Base-by-base conservation (phyloP, 1,140 invertebrate genomes). In the Heliconius hewitsoni region DNA sequence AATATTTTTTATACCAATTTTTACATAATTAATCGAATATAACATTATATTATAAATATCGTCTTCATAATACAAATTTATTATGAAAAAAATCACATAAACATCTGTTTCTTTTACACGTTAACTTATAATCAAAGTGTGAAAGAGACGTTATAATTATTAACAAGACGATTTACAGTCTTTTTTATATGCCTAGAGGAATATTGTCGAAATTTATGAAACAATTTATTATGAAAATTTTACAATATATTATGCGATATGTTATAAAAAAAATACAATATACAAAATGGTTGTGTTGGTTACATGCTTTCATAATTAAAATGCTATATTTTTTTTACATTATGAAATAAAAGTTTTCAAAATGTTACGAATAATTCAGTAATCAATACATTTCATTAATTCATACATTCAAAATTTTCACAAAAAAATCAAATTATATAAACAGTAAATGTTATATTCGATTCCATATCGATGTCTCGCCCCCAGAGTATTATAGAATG, bases 401-500 rank as follows among this genome's bases (percentile, higher is more conserved):
- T 46, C 42, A 46, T 46, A 46, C 13, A 55, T 55, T 50, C 55
- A 46, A 19, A 19, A 18, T 46, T 19, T 74, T 37, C 50, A 19
- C 27, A 74, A 27, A n/a, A 8, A 55, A 55, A 37, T 55, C 23
- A 52, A 23, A 13, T 34, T 34, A 74, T 9, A 60, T 60, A 60
- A 23, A 3, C 55, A 60, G 60, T 30, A 57, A 66, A 75, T 75
- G 60, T 71, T 76, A 37, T 76, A 76, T 76, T 76, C 39, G 74
- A 80, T 76, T 76, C 50, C 66, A 81, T 76, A 74, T 50, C 60
- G 60, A 66, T 66, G 76, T 70, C 82, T 74, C 80, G 79, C 81
- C 84, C 81, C 83, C 79, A 78, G 77, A 23, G 55, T 84, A 74
- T 55, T 46, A 73, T 46, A 80, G 55, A 75, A 75, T 52, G 46